Evolutionary conservation across 2,888 invertebrate genomes (phyloP), one percentile per base, ranked within the genome.

Genomic region (Agrotis segetum): DNA sequence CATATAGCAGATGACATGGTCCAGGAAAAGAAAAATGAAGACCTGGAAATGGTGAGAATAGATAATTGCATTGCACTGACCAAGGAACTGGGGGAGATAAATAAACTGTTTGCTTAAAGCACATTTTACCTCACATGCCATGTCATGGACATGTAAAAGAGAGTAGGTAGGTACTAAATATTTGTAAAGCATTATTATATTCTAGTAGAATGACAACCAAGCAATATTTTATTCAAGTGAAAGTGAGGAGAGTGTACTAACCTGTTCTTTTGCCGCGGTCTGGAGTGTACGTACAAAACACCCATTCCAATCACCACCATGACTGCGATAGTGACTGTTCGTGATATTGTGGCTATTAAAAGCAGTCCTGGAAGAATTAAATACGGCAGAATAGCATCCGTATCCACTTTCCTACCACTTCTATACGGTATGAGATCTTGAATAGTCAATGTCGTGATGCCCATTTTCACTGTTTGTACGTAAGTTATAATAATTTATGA

Each of bases 11-110:
- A 98, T 58, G 97, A 97, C 55, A 98, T 88, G 1, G 97, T 97
- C 98, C 98, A 98, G 81, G 97, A 97, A 75, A 97, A 96, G 90
- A 98, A 98, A 91, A 98, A 98, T 87, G 97, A 97, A 2, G 98
- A 97, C 73, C 97, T 96, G 88, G n/a, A 92, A 93, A 65, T 66
- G 60, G 29, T 46, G 6, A 60, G 56, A 13, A 19, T 50, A 60
- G 40, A 40, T 40, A 9, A 40, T 40, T 9, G 40, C 40, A 40
- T 40, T 40, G 11, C 40, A 40, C 40, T 40, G 9, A 11, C 11
- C 40, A 40, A 40, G 40, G 7, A 9, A 34, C 34, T 34, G 34
- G 40, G 40, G 11, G 40, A 40, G 4, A 7, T 34, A 40, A 11
- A 40, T 11, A 40, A 34, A 40, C 40, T 40, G 9, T 40, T 40